phyloP scores from a whole-genome alignment of 2,888 invertebrate species.

The Tribolium freemani region DNA sequence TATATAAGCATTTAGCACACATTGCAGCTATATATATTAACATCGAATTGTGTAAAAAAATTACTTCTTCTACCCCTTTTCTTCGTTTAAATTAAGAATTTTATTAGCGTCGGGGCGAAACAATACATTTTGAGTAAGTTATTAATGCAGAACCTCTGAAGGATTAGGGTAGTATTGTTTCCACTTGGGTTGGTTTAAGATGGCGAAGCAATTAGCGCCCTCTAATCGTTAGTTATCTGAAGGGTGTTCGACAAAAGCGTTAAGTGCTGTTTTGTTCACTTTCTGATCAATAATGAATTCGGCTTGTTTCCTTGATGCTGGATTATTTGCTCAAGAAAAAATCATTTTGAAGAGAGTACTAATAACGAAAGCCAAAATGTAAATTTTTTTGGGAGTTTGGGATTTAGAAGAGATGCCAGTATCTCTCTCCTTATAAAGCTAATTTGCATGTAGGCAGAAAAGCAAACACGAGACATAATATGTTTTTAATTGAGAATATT shows the following conservation, averaged over 20 bases:
- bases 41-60: not conserved
- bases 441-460: too few species aligned
- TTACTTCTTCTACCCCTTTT: not conserved
- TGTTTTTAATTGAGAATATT: too few species aligned
- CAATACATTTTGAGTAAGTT: constrained; percentile 10
- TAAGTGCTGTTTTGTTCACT: constrained; percentile 25
- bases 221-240: constrained; percentile 26
- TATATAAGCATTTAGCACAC: constrained; percentile 19
- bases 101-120: constrained; percentile 13
- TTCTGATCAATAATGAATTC: not conserved
- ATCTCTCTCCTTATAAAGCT: too few species aligned
- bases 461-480: too few species aligned
- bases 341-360: too few species aligned
- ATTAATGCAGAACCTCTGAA: constrained; percentile 14
- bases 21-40: constrained; percentile 19
- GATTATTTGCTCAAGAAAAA: too few species aligned
- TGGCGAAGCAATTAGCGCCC: constrained; percentile 22
- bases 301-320: not conserved
- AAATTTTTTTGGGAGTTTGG: too few species aligned
- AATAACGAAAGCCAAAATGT: too few species aligned
- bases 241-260: constrained; percentile 1
- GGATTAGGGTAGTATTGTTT: constrained; percentile 21
- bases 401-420: too few species aligned
- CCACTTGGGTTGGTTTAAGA: constrained; percentile 17
- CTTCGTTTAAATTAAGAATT: constrained; percentile 4